Percentiles rank a stretch among this genome's conserved stretches.
phyloP scores from a whole-genome alignment of 2,888 invertebrate genomes.

The Athripsodes cinereus region DNA sequence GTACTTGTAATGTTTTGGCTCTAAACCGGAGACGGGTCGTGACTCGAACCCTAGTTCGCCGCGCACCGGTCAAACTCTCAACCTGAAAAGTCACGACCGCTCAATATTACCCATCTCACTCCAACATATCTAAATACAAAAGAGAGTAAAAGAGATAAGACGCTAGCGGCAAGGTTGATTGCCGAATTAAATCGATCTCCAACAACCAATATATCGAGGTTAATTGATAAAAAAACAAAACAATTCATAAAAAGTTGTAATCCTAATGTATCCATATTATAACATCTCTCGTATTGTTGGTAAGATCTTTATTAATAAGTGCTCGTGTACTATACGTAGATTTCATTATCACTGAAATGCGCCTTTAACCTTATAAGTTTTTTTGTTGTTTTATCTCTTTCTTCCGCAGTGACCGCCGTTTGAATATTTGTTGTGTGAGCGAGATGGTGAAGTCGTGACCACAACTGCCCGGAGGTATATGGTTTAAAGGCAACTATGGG shows the following conservation, averaged over 20 bases:
- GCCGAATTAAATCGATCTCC: slow-evolving; percentile 22
- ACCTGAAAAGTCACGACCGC: slow-evolving; percentile 19
- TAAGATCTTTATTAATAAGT: background rate
- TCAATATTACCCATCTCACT: slow-evolving; percentile 5
- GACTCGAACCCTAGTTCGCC: slow-evolving; percentile 21
- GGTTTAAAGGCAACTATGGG: slow-evolving; percentile 7
- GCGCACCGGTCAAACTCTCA: slow-evolving; percentile 20
- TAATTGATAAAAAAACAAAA: slow-evolving; percentile 1
- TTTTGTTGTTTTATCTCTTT: slow-evolving; percentile 9
- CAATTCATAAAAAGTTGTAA: slow-evolving; percentile 1
- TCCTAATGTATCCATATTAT: background rate
- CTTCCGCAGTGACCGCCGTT: slow-evolving; percentile 5
- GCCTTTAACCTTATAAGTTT: slow-evolving; percentile 20
- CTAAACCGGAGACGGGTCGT: slow-evolving; percentile 21
- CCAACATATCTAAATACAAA: background rate
- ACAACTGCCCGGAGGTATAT: slow-evolving; percentile 16
- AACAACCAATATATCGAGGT: slow-evolving; percentile 2
- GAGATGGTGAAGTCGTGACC: slow-evolving; percentile 19
- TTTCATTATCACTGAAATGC: slow-evolving; percentile 1
- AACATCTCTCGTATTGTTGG: background rate
- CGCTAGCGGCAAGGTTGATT: slow-evolving; percentile 25
- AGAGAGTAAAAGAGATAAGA: slow-evolving; percentile 14
- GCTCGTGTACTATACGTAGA: background rate
- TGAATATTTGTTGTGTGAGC: slow-evolving; percentile 4
- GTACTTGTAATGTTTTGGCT: no score